Evolutionary conservation across 2,797 vertebrate genomes (phyloP).

Genomic region (Botia kubotai): DNA sequence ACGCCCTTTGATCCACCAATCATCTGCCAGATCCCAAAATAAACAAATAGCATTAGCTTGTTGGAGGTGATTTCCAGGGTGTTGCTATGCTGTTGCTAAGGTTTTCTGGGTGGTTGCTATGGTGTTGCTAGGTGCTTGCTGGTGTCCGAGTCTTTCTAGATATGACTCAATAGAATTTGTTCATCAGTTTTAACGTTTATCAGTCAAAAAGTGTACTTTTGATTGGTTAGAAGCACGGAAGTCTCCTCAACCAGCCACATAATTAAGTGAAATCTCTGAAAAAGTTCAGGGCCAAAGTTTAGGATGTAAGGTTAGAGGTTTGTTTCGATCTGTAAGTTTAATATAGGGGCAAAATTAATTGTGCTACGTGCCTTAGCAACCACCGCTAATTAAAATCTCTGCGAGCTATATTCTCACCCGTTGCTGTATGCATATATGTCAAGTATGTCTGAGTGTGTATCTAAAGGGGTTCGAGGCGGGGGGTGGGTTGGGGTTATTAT

Average conservation of each 20-base stretch:
- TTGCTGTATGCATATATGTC: slow-evolving; percentile 5
- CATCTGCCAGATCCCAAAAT: no score
- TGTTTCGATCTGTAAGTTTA: not conserved
- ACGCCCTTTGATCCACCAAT: not conserved
- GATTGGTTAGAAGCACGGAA: no score
- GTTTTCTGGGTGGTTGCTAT: not conserved
- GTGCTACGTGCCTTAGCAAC: slow-evolving; percentile 11
- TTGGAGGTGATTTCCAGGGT: not conserved
- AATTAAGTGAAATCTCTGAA: no score
- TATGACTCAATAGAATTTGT: no score
- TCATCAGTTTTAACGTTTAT: no score
- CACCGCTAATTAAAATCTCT: slow-evolving; percentile 41
- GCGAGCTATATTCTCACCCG: slow-evolving; percentile 30
- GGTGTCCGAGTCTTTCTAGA: no score
- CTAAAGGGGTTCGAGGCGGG: slow-evolving; percentile 52
- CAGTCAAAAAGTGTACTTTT: no score
- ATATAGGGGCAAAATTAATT: slow-evolving; percentile 17
- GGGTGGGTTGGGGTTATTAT: slow-evolving; percentile 23
- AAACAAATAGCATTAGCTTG: not conserved
- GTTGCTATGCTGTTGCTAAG: no score
- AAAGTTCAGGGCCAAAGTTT: not conserved
- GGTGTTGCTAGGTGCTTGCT: not conserved
- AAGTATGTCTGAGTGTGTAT: slow-evolving; percentile 17
- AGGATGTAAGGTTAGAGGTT: not conserved
- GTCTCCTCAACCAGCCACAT: no score